Evolutionary conservation across 2,888 invertebrate species (phyloP).

Genomic region (Perdita meconis): DNA sequence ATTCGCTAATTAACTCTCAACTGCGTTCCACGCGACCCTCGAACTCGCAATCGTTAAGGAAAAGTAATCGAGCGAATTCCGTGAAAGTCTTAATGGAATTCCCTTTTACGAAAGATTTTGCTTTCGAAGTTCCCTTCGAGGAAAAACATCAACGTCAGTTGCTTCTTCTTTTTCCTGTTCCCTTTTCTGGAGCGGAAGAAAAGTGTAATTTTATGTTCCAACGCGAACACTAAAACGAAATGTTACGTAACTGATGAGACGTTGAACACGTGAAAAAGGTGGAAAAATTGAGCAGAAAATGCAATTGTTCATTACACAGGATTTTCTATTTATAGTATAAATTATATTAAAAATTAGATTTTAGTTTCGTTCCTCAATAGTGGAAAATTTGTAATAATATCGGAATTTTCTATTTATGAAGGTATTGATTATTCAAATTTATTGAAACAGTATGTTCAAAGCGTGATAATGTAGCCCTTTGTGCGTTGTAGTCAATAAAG

Average conservation of each 20-base stretch:
- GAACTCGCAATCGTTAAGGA: constrained; percentile 10
- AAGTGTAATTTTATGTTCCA: neutral
- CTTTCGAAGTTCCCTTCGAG: constrained; percentile 13
- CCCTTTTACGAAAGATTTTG: no score
- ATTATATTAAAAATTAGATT: no score
- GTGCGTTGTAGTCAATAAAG: neutral
- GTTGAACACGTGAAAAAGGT: neutral
- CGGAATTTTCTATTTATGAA: neutral
- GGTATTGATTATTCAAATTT: neutral
- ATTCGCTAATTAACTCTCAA: constrained; percentile 9
- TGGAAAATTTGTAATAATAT: neutral
- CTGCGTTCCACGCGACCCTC: neutral
- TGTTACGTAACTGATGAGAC: neutral
- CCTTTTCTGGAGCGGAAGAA: neutral
- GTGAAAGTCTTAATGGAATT: constrained; percentile 1
- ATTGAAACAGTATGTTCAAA: neutral
- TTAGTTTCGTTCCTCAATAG: neutral
- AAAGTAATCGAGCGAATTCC: constrained; percentile 17
- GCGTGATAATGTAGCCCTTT: neutral
- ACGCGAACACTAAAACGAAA: neutral
- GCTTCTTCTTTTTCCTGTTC: neutral
- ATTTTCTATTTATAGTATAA: no score
- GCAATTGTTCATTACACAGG: no score
- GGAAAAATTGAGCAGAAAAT: neutral
- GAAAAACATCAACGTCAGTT: neutral